phyloP scores from a whole-genome alignment of 2,113 vertebrate genomes.

The Anhinga anhinga region DNA sequence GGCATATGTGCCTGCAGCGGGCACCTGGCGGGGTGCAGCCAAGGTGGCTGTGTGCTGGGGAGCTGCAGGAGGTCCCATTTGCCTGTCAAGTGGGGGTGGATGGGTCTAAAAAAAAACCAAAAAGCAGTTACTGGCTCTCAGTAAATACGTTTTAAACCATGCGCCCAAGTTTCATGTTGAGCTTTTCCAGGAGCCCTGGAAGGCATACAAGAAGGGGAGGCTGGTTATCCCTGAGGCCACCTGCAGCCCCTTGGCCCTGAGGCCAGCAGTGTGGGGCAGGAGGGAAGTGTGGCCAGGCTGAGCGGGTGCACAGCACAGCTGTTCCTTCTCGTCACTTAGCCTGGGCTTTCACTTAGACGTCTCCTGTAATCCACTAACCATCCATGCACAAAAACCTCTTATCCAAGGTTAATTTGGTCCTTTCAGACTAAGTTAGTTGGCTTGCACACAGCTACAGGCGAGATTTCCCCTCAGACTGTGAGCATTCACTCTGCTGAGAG shows the following conservation, averaged over 20 bases:
- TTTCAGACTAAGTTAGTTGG: constrained; percentile 55
- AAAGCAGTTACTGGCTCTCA: neutral
- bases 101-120: neutral
- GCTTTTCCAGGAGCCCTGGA: neutral
- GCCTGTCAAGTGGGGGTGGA: neutral
- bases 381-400: constrained; percentile 56
- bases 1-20: neutral
- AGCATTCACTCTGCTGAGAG: neutral
- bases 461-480: constrained; percentile 37
- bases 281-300: rapidly evolving
- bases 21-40: neutral
- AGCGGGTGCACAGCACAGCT: neutral
- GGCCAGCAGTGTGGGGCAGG: rapidly evolving
- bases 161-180: neutral
- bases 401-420: constrained; percentile 60
- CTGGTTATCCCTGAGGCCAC: neutral
- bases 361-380: constrained; percentile 11
- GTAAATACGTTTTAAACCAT: neutral
- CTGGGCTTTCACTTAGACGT: neutral
- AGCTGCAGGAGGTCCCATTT: rapidly evolving
- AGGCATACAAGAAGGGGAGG: rapidly evolving
- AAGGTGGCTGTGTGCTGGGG: rapidly evolving
- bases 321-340: neutral
- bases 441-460: constrained; percentile 10
- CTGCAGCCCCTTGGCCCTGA: rapidly evolving